Conservation (phyloP, 2,888 invertebrate genomes). For the Gymnocheta viridis region DNA sequence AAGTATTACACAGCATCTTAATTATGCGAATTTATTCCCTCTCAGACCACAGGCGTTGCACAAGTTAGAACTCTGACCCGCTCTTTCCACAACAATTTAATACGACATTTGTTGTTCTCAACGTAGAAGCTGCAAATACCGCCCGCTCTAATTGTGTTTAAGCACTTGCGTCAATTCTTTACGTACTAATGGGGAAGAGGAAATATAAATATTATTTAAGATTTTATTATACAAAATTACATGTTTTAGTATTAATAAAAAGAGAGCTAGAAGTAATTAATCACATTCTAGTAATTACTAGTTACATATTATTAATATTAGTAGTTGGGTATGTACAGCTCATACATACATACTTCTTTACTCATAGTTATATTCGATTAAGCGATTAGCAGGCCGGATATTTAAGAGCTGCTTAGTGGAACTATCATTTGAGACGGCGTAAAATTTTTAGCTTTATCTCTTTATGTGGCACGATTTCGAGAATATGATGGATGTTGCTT, state of each 20-base stretch:
- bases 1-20: no score
- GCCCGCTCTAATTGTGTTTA: conserved; percentile 15
- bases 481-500: not conserved
- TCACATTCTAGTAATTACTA: conserved; percentile 39
- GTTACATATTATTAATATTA: conserved; percentile 40
- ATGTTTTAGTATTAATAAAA: conserved; percentile 25
- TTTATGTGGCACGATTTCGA: conserved; percentile 1
- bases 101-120: not conserved
- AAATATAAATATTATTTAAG: not conserved
- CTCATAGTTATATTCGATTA: not conserved
- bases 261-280: conserved; percentile 18
- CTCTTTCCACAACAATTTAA: not conserved
- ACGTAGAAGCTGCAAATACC: not conserved
- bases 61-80: no score
- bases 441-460: conserved; percentile 9
- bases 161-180: not conserved
- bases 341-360: conserved; percentile 19
- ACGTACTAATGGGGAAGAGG: not conserved
- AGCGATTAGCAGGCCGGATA: conserved; percentile 19
- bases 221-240: conserved; percentile 51
- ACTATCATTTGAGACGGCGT: conserved; percentile 30
- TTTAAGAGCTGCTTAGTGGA: conserved; percentile 23
- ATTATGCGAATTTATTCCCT: no score
- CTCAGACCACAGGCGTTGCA: no score
- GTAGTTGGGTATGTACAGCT: conserved; percentile 49